A percentile compares a stretch with the other conserved stretches of the same genome.
These are phyloP conservation scores for Psilopogon haemacephalus DNA, from an alignment of 2,113 vertebrate genomes.

Conservation along the genomic window DNA sequence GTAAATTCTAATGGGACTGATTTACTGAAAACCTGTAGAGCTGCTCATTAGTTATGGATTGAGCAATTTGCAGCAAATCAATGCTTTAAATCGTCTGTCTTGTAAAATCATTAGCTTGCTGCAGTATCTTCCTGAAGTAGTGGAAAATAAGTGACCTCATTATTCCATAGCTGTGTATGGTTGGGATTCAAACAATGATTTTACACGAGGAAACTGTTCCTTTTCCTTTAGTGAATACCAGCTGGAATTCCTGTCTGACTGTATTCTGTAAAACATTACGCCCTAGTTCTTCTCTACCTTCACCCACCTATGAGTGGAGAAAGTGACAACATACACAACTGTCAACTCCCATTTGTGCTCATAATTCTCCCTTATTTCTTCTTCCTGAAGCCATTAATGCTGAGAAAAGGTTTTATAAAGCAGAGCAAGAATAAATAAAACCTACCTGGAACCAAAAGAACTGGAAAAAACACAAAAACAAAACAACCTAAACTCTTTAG, in stretches of 20 bases:
- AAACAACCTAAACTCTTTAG: background rate
- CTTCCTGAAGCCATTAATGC: slow-evolving; percentile 28
- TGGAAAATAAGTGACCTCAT: slow-evolving; percentile 24
- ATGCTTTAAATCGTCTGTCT: slow-evolving; percentile 9
- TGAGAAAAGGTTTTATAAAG: slow-evolving; percentile 18
- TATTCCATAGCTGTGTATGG: background rate
- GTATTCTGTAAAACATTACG: background rate
- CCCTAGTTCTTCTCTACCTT: background rate
- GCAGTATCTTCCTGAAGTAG: background rate
- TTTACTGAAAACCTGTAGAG: slow-evolving; percentile 10
- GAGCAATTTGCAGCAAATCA: slow-evolving; percentile 34
- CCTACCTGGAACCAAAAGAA: slow-evolving; percentile 22
- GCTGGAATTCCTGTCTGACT: slow-evolving; percentile 3
- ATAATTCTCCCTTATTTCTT: background rate
- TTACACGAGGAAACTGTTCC: background rate
- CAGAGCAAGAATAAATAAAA: slow-evolving; percentile 6
- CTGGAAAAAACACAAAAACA: background rate
- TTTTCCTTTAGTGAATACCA: background rate
- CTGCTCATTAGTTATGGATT: slow-evolving; percentile 32
- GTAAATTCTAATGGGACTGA: slow-evolving; percentile 29
- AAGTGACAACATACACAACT: background rate
- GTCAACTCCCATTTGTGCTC: background rate
- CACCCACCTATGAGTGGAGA: background rate
- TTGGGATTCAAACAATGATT: background rate
- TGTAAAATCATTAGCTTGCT: slow-evolving; percentile 22